These are phyloP conservation scores for Neodiprion virginianus DNA, from an alignment of 1,140 invertebrate species.

Conservation along the genomic window DNA sequence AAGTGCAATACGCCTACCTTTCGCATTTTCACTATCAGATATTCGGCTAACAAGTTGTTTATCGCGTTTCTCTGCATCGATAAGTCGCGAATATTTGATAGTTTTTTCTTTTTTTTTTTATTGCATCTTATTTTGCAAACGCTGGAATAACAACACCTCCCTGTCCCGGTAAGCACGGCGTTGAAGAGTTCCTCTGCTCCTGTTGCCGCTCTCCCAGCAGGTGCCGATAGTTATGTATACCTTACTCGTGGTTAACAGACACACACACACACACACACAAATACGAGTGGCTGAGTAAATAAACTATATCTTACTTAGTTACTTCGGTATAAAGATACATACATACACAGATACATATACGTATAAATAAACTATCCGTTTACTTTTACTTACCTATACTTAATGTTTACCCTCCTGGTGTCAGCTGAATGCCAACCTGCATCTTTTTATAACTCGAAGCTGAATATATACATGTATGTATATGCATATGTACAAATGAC, in stretches of 20 bases:
- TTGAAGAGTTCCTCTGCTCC: constrained; percentile 49
- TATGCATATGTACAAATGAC: not conserved
- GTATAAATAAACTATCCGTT: constrained; percentile 5
- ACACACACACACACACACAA: too few relatives aligned
- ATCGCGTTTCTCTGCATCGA: constrained; percentile 27
- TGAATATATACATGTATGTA: not conserved
- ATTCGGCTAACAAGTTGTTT: constrained; percentile 33
- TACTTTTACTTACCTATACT: not conserved
- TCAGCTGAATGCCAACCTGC: not conserved
- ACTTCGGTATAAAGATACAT: too few relatives aligned
- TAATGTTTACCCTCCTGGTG: not conserved
- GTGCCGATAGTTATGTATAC: constrained; percentile 38
- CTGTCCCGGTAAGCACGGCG: constrained; percentile 27
- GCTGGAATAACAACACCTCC: too few relatives aligned
- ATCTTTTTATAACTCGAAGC: constrained; percentile 9
- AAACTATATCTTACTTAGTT: not conserved
- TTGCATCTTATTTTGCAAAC: constrained; percentile 30
- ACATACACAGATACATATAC: too few relatives aligned
- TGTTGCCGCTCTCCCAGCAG: constrained; percentile 42
- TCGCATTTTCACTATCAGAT: not conserved
- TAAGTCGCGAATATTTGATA: constrained; percentile 32
- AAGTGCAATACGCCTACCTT: too few relatives aligned
- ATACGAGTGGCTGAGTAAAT: not conserved
- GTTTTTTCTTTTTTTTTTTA: constrained; percentile 23
- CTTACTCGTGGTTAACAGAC: not conserved